These are phyloP conservation scores for Enteromius paludinosus DNA, from an alignment of 2,797 vertebrate species.

Conservation along the genomic window DNA sequence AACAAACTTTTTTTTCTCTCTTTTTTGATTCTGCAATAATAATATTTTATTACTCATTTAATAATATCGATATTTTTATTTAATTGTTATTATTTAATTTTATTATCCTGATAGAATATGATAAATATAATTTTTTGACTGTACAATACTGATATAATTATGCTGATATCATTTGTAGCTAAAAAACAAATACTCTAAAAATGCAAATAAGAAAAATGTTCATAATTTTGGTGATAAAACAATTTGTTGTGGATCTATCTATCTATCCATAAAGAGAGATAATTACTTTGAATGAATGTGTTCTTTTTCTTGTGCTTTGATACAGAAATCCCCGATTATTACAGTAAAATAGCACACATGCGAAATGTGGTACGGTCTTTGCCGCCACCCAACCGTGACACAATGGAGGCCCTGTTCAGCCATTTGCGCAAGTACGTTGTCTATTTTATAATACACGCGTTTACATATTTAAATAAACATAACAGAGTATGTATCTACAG, in stretches of 20 bases:
- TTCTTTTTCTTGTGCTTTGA: not conserved
- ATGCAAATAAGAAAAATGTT: not conserved
- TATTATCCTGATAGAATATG: not conserved
- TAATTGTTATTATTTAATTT: not conserved
- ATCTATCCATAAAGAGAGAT: not conserved
- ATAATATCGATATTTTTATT: not conserved
- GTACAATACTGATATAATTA: not conserved
- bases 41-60: not conserved
- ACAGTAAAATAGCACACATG: conserved; percentile 73
- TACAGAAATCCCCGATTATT: conserved; percentile 83
- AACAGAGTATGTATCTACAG: not conserved
- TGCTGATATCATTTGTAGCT: not conserved
- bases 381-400: conserved; percentile 84
- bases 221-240: not conserved
- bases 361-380: conserved; percentile 83
- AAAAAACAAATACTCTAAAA: not conserved
- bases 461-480: not conserved
- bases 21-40: not conserved
- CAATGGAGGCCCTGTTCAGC: conserved; percentile 87
- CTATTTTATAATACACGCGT: not conserved
- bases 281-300: not conserved
- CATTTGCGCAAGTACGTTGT: conserved; percentile 87
- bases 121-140: not conserved
- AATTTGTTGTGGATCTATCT: not conserved
- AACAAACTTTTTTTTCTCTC: not conserved